phyloP scores from a whole-genome alignment of 2,888 invertebrate genomes.

The Conops quadrifasciatus region DNA sequence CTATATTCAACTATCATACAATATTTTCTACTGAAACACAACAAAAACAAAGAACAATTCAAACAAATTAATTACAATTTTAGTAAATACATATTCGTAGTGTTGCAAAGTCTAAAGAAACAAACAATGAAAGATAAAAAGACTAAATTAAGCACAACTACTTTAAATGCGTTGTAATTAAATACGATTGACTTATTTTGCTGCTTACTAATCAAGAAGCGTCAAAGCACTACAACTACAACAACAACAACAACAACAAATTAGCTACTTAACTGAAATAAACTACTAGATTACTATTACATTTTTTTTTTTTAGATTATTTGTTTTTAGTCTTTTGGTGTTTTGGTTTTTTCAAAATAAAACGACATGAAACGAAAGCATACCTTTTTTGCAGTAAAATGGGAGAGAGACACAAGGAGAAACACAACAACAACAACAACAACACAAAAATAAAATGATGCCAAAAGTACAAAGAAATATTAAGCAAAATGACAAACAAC shows the following conservation, averaged over 20 bases:
- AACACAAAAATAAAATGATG: constrained; percentile 45
- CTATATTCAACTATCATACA: not conserved
- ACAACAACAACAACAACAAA: constrained; percentile 25
- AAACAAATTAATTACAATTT: no score
- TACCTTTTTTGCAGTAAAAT: not conserved
- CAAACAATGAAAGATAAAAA: not conserved
- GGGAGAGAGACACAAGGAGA: not conserved
- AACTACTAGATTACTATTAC: constrained; percentile 12
- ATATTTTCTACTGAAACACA: not conserved
- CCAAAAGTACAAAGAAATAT: constrained; percentile 62
- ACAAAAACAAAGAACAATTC: no score
- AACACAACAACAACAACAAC: no score
- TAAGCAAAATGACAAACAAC: constrained; percentile 29
- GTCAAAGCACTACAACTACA: not conserved
- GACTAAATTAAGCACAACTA: constrained; percentile 3
- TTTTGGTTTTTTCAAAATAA: constrained; percentile 6
- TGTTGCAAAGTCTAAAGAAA: no score
- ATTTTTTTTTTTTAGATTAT: not conserved
- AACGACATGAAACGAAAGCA: not conserved
- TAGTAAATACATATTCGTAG: no score
- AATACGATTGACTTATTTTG: constrained; percentile 7
- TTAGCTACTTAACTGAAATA: constrained; percentile 16
- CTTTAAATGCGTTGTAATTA: constrained; percentile 8
- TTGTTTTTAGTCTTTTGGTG: not conserved
- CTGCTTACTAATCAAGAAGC: constrained; percentile 1